phyloP scores from a whole-genome alignment of 2,113 vertebrate species.

The Etheostoma spectabile region DNA sequence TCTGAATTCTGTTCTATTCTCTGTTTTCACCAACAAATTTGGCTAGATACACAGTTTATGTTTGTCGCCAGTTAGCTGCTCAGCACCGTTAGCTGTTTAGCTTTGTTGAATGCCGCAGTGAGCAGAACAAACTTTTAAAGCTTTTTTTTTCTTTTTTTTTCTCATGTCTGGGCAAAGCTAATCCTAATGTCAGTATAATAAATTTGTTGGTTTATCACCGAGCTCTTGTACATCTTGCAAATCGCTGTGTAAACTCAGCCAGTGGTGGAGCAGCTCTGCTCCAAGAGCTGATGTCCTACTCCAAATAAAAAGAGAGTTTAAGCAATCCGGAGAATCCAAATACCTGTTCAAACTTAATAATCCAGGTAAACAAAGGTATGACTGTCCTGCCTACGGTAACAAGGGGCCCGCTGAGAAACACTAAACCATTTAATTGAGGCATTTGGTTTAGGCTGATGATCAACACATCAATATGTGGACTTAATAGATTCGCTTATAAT shows the following conservation, averaged over 20 bases:
- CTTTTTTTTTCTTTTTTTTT: no score
- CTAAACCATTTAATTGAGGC: slow-evolving; percentile 52
- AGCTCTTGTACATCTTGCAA: slow-evolving; percentile 32
- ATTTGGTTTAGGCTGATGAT: slow-evolving; percentile 56
- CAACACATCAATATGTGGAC: slow-evolving; percentile 55
- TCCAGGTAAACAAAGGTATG: slow-evolving; percentile 53
- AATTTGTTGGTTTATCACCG: slow-evolving; percentile 16
- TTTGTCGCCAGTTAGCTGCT: no score
- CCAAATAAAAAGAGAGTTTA: neutral
- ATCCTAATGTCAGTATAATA: slow-evolving; percentile 25
- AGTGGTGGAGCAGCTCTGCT: neutral
- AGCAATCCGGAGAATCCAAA: slow-evolving; percentile 5
- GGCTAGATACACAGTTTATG: no score
- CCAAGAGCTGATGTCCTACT: neutral
- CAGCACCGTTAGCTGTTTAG: no score
- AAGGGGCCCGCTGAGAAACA: slow-evolving; percentile 24
- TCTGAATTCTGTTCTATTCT: no score
- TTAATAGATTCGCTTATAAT: slow-evolving; percentile 68
- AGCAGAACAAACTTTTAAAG: no score
- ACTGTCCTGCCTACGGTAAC: slow-evolving; percentile 33
- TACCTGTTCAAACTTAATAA: neutral
- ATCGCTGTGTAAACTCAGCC: slow-evolving; percentile 20
- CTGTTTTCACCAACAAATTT: no score
- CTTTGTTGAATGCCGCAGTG: no score
- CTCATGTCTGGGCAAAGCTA: slow-evolving; percentile 2